These are phyloP conservation scores for Micrastur ruficollis DNA, from an alignment of 2,797 vertebrate genomes.

Conservation along the genomic window DNA sequence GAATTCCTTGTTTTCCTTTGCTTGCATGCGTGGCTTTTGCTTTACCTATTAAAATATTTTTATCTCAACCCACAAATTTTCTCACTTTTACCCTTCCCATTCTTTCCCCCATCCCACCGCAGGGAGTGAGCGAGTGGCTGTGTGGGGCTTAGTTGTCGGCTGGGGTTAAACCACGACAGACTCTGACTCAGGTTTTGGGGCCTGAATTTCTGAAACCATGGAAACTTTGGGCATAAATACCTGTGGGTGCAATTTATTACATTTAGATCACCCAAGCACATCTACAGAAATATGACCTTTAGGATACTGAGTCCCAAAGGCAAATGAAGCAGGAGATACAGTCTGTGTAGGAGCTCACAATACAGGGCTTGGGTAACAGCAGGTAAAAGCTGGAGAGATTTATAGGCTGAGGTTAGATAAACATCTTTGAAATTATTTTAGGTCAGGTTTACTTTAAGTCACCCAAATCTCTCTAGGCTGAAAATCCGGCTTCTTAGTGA, in stretches of 20 bases:
- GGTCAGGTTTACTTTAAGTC: neutral
- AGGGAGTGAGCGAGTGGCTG: too few relatives aligned
- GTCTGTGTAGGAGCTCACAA: neutral
- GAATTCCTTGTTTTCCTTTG: too few relatives aligned
- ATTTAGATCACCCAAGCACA: neutral
- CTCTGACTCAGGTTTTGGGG: neutral
- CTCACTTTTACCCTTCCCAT: too few relatives aligned
- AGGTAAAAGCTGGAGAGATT: neutral
- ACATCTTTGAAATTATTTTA: constrained; percentile 12
- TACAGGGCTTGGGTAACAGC: neutral
- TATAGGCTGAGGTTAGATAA: neutral
- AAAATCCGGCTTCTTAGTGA: neutral
- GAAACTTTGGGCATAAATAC: neutral
- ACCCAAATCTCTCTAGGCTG: neutral
- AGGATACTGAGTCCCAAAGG: neutral
- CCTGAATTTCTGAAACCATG: neutral
- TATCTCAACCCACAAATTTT: too few relatives aligned
- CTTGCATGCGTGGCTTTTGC: too few relatives aligned
- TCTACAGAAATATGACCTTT: neutral
- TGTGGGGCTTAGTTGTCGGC: too few relatives aligned
- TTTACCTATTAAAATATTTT: too few relatives aligned
- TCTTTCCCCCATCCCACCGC: too few relatives aligned
- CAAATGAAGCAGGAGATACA: neutral
- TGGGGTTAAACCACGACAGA: neutral
- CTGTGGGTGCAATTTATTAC: neutral